Conservation (phyloP, 2,797 vertebrate species). For the Serranus cabrilla region DNA sequence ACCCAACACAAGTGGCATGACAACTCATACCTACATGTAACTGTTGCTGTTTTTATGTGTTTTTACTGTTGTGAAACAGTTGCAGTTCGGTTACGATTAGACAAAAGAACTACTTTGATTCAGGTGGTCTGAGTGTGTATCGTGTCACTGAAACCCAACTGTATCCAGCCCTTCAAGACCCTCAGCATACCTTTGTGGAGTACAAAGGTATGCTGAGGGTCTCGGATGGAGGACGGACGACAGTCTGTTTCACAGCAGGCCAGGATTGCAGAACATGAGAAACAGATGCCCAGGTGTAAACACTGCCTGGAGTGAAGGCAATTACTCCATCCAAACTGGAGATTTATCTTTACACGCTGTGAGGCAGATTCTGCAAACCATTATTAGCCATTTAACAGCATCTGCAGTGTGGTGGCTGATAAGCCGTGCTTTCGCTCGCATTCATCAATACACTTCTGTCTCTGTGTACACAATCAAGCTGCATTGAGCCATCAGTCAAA, state of each 20-base stretch:
- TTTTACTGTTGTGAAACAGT: too few species aligned
- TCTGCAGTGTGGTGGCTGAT: constrained; percentile 54
- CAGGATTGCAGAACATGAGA: constrained; percentile 35
- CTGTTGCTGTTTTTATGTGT: too few species aligned
- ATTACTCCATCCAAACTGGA: constrained; percentile 54
- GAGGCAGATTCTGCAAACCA: constrained; percentile 46
- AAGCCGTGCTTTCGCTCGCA: constrained; percentile 29
- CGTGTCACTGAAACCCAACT: too few species aligned
- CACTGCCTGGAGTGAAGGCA: constrained; percentile 37
- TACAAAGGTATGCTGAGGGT: constrained; percentile 11
- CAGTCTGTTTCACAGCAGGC: constrained; percentile 61
- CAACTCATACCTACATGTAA: too few species aligned
- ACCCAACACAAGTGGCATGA: too few species aligned
- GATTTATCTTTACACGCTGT: constrained; percentile 32
- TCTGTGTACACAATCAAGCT: constrained; percentile 52
- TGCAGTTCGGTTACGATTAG: too few species aligned
- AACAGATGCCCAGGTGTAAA: constrained; percentile 71
- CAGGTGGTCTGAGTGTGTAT: too few species aligned
- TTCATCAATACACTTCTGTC: constrained; percentile 54
- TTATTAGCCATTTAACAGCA: constrained; percentile 62
- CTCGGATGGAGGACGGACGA: constrained; percentile 23
- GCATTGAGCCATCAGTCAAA: constrained; percentile 59
- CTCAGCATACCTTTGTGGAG: not conserved
- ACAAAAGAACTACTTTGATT: too few species aligned
- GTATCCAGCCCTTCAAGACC: constrained; percentile 10